Base-by-base conservation (phyloP, 2,113 vertebrate species). In the Sula dactylatra region DNA sequence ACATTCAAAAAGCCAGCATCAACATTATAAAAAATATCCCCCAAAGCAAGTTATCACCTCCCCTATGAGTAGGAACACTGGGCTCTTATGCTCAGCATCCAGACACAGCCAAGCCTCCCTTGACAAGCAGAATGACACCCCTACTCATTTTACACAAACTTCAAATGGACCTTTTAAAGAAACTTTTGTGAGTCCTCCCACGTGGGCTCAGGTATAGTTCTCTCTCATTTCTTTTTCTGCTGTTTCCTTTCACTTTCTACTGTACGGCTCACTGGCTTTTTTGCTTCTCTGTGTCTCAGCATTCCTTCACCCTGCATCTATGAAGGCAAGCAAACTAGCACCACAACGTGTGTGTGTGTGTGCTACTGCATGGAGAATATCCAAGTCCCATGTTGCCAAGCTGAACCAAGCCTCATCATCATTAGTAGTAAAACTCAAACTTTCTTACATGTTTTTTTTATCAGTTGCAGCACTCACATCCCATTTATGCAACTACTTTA, bases 1-100 rank as follows among this genome's bases (percentile, higher is more conserved):
- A 97, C 94, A 97, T 82, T 91, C 12, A 86, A 97, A 97, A 97
- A 91, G 97, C 97, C 97, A 97, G 96, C 86, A 97, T 96, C 96
- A 97, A 97, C 95, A 97, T 91, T 79, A 97, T 97, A 96, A 97
- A 97, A 97, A 95, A 88, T 92, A 92, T 92, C 88, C 88, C 93
- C 91, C 67, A 94, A 96, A 97, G 97, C 97, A 96, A 96, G 95
- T 94, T 97, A 96, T 95, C 96, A 81, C 96, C 94, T 97, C 78
- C 93, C 74, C 73, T 93, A 32, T 38, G 80, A 91, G 65, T 4
- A 54, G 56, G 82, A 97, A 97, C 95, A 97, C 96, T 97, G 31
- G 64, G 71, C 92, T 96, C 83, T 97, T 97, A 97, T 97, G 86
- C 65, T 93, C 49, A 64, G 83, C 47, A 5, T 76, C 71, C 50